Base-by-base conservation (phyloP, 2,113 vertebrate genomes). In the Thryonomys swinderianus region DNA sequence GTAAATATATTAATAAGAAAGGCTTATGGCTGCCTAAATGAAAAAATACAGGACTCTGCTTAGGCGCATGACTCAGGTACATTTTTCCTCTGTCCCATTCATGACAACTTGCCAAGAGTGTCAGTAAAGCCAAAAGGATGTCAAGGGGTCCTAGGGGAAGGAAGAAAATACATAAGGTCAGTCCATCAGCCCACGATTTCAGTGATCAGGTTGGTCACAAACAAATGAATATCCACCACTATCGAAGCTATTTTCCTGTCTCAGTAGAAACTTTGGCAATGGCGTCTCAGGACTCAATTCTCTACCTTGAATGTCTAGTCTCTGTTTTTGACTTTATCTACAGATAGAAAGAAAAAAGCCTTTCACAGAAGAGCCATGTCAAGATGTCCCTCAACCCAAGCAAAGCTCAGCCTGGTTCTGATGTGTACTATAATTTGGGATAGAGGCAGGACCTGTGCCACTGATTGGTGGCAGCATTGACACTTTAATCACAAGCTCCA, bases 1-100 rank as follows among this genome's bases (percentile, higher is more conserved):
- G 73, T 96, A 94, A 98, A 97, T 81, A 76, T 85, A 37, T 96
- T 97, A 97, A 97, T 93, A 96, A 97, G 97, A 97, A 69, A 53
- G 59, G 76, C 59, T 96, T 98, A 97, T 76, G 16, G 45, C 9
- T 69, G 83, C 95, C n/a, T 78, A 89, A 9, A 96, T 94, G 2
- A 69, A 91, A 92, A 88, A 76, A 62, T n/a, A 64, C 3, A 18
- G 13, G 7, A 16, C 13, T 73, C 18, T 79, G 92, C 57, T 83
- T 93, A 96, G 71, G 81, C 34, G 59, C 76, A 34, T 66, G 23
- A 83, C 85, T 81, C 7, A 80, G 13, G 40, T 81, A 0, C 48
- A 73, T 83, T 96, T 97, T 95, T 59, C 6, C 18, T 93, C 37
- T 85, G 82, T 92, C 80, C 48, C 40, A 83, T 73, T 81, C 93